A percentile compares a stretch with the other conserved stretches of the same genome.
Conservation (phyloP, 2,888 invertebrate species). For the Agrochola macilenta region DNA sequence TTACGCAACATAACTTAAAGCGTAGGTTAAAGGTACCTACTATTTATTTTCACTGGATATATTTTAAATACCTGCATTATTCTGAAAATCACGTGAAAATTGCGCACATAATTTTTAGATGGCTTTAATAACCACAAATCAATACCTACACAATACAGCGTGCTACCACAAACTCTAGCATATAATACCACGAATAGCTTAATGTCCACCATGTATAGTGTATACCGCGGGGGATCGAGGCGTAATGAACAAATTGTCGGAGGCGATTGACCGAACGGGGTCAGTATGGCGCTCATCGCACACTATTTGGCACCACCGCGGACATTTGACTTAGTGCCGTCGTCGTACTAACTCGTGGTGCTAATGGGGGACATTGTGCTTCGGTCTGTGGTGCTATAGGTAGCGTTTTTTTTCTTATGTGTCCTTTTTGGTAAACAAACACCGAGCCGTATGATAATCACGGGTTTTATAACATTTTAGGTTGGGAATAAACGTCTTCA, state of each 20-base stretch:
- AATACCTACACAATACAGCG: conserved; percentile 18
- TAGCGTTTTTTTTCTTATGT: not conserved
- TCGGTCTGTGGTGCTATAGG: not conserved
- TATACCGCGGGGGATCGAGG: conserved; percentile 7
- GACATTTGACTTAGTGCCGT: conserved; percentile 47
- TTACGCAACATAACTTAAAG: not conserved
- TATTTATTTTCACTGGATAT: not conserved
- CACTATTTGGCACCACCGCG: conserved; percentile 57
- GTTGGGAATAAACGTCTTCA: too few species aligned
- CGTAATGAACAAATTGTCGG: conserved; percentile 57
- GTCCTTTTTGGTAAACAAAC: not conserved
- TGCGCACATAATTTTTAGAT: not conserved
- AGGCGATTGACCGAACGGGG: conserved; percentile 56
- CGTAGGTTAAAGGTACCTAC: not conserved
- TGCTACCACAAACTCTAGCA: conserved; percentile 10
- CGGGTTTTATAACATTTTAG: too few species aligned
- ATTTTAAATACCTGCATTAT: not conserved
- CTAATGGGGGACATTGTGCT: conserved; percentile 32
- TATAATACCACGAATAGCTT: conserved; percentile 7
- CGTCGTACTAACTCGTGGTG: conserved; percentile 27
- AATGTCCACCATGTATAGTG: conserved; percentile 8
- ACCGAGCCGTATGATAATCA: not conserved
- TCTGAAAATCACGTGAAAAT: not conserved
- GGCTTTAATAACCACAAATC: conserved; percentile 35
- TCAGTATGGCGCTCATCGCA: conserved; percentile 51